Percentiles rank a stretch among this genome's conserved stretches.
These are phyloP conservation scores for Gymnodraco acuticeps DNA, from an alignment of 2,797 vertebrate species.

Conservation along the genomic window DNA sequence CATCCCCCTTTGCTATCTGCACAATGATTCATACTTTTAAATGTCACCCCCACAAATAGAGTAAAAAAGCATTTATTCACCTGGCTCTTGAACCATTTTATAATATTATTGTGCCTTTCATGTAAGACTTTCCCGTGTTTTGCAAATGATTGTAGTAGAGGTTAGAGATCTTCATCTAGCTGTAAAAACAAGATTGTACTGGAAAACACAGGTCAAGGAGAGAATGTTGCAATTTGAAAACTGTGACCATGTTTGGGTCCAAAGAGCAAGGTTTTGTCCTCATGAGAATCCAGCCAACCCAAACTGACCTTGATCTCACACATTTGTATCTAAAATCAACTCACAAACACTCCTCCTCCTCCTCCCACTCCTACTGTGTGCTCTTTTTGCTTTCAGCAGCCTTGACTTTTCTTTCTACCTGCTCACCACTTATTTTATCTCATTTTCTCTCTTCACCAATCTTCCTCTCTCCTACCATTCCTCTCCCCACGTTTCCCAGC, in stretches of 20 bases:
- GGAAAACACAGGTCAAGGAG: slow-evolving; percentile 42
- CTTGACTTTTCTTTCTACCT: slow-evolving; percentile 67
- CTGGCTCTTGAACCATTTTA: not conserved
- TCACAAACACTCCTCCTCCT: slow-evolving; percentile 40
- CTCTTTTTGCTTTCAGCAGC: slow-evolving; percentile 48
- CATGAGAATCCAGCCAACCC: slow-evolving; percentile 51
- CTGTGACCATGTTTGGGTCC: slow-evolving; percentile 38
- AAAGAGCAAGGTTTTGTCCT: slow-evolving; percentile 55
- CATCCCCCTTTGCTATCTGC: not conserved
- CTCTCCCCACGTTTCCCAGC: slow-evolving; percentile 64
- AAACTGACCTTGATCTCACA: slow-evolving; percentile 52
- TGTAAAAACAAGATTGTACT: not conserved
- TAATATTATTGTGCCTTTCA: not conserved
- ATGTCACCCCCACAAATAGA: slow-evolving; percentile 42
- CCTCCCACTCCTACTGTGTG: slow-evolving; percentile 1
- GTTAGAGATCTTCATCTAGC: slow-evolving; percentile 6
- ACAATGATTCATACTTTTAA: slow-evolving; percentile 53
- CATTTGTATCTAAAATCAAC: slow-evolving; percentile 47
- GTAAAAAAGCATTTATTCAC: slow-evolving; percentile 25
- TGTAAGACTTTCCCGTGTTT: not conserved
- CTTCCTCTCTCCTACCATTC: slow-evolving; percentile 52
- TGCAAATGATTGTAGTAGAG: not conserved
- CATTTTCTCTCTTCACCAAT: slow-evolving; percentile 29
- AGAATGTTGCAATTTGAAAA: slow-evolving; percentile 42
- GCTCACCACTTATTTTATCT: slow-evolving; percentile 19